phyloP scores from a whole-genome alignment of 2,113 vertebrate species.

The Taurulus bubalis region DNA sequence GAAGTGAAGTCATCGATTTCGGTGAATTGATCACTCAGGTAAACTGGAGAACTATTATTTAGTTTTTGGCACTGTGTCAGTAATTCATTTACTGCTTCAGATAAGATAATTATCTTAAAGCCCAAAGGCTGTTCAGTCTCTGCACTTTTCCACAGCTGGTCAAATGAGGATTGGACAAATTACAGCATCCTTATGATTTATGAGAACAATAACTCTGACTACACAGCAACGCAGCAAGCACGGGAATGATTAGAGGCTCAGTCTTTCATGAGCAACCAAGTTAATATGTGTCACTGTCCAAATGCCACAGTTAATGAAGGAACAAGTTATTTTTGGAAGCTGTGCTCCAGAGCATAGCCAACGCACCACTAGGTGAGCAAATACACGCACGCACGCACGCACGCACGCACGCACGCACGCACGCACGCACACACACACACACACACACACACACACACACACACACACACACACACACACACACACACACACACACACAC shows the following conservation, averaged over 20 bases:
- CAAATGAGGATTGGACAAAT: slow-evolving; percentile 39
- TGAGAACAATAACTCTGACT: slow-evolving; percentile 69
- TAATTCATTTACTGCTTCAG: slow-evolving; percentile 49
- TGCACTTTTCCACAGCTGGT: slow-evolving; percentile 46
- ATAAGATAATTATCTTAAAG: slow-evolving; percentile 49
- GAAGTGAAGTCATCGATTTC: slow-evolving; percentile 41
- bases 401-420: neutral
- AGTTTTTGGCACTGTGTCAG: slow-evolving; percentile 25
- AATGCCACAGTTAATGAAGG: slow-evolving; percentile 63
- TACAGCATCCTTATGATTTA: slow-evolving; percentile 62
- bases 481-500: neutral
- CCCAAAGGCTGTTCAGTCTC: slow-evolving; percentile 46
- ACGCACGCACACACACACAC: neutral
- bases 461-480: too few relatives aligned
- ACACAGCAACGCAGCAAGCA: slow-evolving; percentile 52
- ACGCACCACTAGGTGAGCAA: neutral
- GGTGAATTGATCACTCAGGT: slow-evolving; percentile 30
- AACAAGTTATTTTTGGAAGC: slow-evolving; percentile 35
- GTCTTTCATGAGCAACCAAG: slow-evolving; percentile 53
- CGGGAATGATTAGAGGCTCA: slow-evolving; percentile 44
- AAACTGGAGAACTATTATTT: slow-evolving; percentile 38
- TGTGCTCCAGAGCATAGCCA: slow-evolving; percentile 9
- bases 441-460: neutral
- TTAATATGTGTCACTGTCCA: slow-evolving; percentile 56
- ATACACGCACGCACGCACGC: neutral